These are phyloP conservation scores for Ectemnius cavifrons DNA, from an alignment of 2,888 invertebrate genomes.

Conservation along the genomic window DNA sequence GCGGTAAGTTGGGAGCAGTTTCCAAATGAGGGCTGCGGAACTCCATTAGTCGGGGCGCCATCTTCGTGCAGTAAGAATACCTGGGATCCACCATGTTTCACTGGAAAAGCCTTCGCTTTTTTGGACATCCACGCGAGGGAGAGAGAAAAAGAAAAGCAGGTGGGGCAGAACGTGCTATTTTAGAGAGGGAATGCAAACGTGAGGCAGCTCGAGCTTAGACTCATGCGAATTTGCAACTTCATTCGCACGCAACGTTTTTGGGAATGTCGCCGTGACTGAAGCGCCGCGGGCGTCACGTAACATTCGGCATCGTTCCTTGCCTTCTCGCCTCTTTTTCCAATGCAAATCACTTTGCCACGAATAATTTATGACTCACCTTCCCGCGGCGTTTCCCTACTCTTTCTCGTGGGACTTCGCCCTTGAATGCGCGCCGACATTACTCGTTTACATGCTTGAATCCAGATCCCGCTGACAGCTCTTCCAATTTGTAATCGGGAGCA, in stretches of 20 bases:
- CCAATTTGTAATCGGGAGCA: too few species aligned
- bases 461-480: too few species aligned
- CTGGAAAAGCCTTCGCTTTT: not conserved
- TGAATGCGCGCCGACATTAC: too few species aligned
- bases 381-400: constrained; percentile 9
- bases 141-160: too few species aligned
- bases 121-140: not conserved
- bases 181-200: constrained; percentile 32
- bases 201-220: constrained; percentile 20
- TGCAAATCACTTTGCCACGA: constrained; percentile 39
- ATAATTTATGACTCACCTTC: constrained; percentile 36
- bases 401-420: not conserved
- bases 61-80: constrained; percentile 17
- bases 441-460: too few species aligned
- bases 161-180: constrained; percentile 10
- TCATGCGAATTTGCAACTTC: constrained; percentile 52
- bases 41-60: constrained; percentile 37
- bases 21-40: constrained; percentile 22
- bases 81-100: too few species aligned
- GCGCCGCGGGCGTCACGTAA: constrained; percentile 3
- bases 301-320: constrained; percentile 22
- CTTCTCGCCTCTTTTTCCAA: constrained; percentile 40
- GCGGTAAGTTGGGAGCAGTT: not conserved
- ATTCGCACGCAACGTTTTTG: constrained; percentile 52
- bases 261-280: not conserved